phyloP scores from a whole-genome alignment of 2,113 vertebrate species.

The Pavo muticus region DNA sequence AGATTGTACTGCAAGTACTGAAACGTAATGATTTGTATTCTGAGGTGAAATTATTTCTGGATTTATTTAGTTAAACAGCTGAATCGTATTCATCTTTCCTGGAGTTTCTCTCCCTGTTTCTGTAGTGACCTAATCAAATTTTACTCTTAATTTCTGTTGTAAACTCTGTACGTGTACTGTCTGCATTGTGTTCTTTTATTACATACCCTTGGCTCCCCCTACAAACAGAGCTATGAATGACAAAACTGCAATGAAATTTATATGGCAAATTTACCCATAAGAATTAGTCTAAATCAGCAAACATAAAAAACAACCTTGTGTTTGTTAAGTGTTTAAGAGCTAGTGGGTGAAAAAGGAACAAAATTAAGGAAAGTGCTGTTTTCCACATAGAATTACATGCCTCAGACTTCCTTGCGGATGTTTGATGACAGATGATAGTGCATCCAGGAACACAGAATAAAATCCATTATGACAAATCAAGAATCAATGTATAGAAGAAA shows the following conservation, averaged over 20 bases:
- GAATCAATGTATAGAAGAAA: background rate
- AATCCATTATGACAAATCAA: background rate
- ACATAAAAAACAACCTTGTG: background rate
- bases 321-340: background rate
- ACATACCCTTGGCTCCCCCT: background rate
- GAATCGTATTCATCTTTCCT: background rate
- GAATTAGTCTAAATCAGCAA: background rate
- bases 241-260: background rate
- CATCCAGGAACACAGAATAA: background rate
- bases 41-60: background rate
- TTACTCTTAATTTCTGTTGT: background rate
- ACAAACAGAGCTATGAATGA: background rate
- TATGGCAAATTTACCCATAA: background rate
- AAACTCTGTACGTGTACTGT: background rate
- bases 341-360: background rate
- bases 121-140: too few relatives aligned
- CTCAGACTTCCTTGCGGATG: background rate
- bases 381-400: background rate
- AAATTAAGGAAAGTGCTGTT: background rate
- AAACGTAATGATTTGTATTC: accelerated
- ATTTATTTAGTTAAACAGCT: background rate
- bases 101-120: background rate
- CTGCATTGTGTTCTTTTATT: too few relatives aligned
- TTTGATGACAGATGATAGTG: background rate
- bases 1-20: background rate